Percentiles rank a stretch among this genome's conserved stretches.
Evolutionary conservation across 2,113 vertebrate genomes (phyloP).

Genomic region (Pelecanus crispus): DNA sequence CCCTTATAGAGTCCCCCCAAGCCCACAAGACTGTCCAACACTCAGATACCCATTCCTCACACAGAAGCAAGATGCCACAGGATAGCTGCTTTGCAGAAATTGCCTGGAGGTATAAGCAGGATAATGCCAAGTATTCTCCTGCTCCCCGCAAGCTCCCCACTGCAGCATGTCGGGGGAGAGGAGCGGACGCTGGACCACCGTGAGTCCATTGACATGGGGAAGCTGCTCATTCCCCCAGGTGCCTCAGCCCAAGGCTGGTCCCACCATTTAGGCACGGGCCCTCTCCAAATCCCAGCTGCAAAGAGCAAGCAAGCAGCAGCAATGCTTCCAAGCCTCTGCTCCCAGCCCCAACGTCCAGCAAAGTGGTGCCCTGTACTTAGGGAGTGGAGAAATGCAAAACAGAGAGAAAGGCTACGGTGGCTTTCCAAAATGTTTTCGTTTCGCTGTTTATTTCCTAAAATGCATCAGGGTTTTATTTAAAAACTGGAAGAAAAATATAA

Average conservation of each 20-base stretch:
- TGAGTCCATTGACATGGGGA: background rate
- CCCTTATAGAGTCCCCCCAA: background rate
- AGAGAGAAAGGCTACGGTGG: background rate
- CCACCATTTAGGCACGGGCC: background rate
- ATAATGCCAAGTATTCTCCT: background rate
- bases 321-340: background rate
- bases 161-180: rapidly evolving
- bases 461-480: background rate
- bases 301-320: background rate
- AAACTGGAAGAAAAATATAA: background rate
- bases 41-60: background rate
- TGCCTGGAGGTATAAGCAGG: background rate
- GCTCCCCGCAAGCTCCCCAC: rapidly evolving
- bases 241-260: background rate
- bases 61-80: background rate
- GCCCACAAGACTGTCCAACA: background rate
- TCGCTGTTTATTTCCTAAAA: background rate
- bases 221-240: background rate
- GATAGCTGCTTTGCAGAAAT: background rate
- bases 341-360: background rate
- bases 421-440: background rate
- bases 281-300: background rate
- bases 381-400: background rate
- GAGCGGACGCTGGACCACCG: rapidly evolving
- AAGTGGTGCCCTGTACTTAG: background rate